Conservation (phyloP, 1,140 invertebrate species). For the Yoshiicerus persimilis region DNA sequence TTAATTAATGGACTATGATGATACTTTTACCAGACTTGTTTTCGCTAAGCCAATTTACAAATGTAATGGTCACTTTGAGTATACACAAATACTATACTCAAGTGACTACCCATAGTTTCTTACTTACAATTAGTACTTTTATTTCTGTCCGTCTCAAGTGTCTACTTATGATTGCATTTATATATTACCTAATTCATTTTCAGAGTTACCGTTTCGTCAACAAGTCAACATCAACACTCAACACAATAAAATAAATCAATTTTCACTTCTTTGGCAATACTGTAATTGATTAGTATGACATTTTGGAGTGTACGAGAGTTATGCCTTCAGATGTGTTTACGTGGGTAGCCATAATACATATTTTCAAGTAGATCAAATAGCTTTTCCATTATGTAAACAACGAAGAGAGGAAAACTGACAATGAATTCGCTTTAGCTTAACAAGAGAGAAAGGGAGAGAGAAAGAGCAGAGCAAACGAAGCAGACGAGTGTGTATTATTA, state of each 20-base stretch:
- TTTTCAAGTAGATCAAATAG: too few relatives aligned
- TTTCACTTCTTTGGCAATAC: too few relatives aligned
- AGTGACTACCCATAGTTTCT: too few relatives aligned
- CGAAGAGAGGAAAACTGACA: neutral
- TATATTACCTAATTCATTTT: neutral
- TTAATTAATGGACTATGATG: neutral
- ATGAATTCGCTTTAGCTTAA: neutral
- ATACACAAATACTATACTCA: too few relatives aligned
- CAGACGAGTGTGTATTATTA: neutral
- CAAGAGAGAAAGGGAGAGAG: neutral
- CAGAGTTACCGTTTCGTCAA: neutral
- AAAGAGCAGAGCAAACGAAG: neutral
- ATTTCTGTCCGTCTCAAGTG: neutral
- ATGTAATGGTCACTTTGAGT: too few relatives aligned
- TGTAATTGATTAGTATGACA: too few relatives aligned
- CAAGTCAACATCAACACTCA: neutral
- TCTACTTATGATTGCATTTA: neutral
- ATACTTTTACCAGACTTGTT: neutral
- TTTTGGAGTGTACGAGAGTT: too few relatives aligned
- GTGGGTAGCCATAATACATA: too few relatives aligned
- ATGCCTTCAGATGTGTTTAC: too few relatives aligned
- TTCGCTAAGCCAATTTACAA: neutral
- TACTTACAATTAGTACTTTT: too few relatives aligned
- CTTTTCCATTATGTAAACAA: neutral
- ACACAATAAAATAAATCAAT: neutral